A percentile compares a stretch with the other conserved stretches of the same genome.
Evolutionary conservation across 2,888 invertebrate species (phyloP).

Genomic region (Unio delphinus): DNA sequence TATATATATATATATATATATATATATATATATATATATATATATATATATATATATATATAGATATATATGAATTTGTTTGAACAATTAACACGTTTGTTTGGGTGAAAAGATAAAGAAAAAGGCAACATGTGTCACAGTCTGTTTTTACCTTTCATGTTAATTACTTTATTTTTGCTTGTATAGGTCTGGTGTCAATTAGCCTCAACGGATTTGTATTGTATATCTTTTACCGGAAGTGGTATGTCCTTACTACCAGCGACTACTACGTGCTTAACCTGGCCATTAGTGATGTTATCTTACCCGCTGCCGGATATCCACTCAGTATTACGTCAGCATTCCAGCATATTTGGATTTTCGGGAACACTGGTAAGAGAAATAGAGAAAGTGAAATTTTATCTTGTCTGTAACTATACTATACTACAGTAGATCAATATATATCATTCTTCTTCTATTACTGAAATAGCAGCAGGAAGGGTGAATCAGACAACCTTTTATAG

Average conservation of each 20-base stretch:
- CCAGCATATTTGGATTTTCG: constrained; percentile 34
- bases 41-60: no score
- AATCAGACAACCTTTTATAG: no score
- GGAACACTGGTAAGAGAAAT: constrained; percentile 24
- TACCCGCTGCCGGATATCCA: constrained; percentile 38
- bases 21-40: no score
- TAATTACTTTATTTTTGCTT: constrained; percentile 2
- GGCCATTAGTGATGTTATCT: constrained; percentile 36
- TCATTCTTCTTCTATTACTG: not conserved
- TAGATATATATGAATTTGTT: no score
- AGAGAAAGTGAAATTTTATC: no score
- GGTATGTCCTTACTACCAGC: constrained; percentile 27
- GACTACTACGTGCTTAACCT: constrained; percentile 44
- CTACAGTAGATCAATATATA: no score
- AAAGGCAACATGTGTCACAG: no score
- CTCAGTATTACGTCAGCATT: constrained; percentile 37
- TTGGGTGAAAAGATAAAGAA: no score
- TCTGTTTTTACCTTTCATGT: not conserved
- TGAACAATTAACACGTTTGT: no score
- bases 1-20: no score
- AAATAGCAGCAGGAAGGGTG: no score
- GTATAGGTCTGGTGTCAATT: constrained; percentile 29
- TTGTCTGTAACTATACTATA: no score
- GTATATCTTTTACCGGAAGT: constrained; percentile 33
- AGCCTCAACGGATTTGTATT: constrained; percentile 37